A percentile compares a stretch with the other conserved stretches of the same genome.
phyloP scores from a whole-genome alignment of 2,888 invertebrate species.

The Caenorhabditis wallacei region DNA sequence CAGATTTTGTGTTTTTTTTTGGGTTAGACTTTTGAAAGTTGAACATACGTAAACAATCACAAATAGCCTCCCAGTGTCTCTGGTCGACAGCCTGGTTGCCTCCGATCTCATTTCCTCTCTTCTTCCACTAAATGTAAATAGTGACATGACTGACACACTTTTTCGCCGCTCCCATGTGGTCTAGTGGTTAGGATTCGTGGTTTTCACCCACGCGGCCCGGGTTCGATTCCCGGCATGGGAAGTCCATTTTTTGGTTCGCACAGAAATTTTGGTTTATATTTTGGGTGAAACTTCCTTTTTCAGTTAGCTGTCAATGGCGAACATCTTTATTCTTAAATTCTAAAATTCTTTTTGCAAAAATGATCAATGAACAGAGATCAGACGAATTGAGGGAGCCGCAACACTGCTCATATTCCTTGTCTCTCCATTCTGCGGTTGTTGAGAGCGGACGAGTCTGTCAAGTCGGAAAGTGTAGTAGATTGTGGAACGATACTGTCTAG shows the following conservation, averaged over 20 bases:
- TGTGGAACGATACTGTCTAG: slow-evolving; percentile 35
- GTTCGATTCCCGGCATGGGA: slow-evolving; percentile 82
- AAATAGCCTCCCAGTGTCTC: no score
- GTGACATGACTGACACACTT: background rate
- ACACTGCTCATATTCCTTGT: slow-evolving; percentile 22
- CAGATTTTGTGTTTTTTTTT: no score
- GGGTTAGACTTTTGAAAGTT: no score
- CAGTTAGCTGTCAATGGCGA: no score
- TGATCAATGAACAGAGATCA: slow-evolving; percentile 8
- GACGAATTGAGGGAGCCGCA: slow-evolving; percentile 1
- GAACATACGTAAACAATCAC: no score
- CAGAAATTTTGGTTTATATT: no score
- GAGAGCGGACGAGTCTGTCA: background rate
- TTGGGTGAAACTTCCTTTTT: no score
- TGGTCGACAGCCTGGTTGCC: no score
- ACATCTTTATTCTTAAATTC: no score
- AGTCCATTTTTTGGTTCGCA: slow-evolving; percentile 68
- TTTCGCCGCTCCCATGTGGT: background rate
- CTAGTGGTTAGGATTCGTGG: slow-evolving; percentile 55
- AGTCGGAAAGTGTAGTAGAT: slow-evolving; percentile 18
- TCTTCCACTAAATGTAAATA: no score
- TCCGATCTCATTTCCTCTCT: no score
- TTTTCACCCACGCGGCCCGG: slow-evolving; percentile 82
- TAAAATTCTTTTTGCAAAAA: no score
- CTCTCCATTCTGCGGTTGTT: background rate